phyloP scores from a whole-genome alignment of 2,888 invertebrate genomes.

The Chymomyza caudatula region DNA sequence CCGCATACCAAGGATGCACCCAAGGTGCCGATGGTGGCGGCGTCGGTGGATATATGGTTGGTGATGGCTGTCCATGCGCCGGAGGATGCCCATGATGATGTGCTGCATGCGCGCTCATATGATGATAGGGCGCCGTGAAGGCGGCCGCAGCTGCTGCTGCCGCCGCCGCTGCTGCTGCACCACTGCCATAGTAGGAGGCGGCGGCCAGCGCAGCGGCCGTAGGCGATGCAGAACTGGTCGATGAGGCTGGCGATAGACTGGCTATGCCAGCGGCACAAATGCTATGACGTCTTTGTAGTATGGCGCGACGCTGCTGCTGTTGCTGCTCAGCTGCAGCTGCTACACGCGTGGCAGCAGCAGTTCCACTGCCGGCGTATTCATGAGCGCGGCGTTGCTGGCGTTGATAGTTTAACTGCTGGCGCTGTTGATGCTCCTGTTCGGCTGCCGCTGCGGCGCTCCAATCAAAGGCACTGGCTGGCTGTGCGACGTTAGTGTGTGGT shows the following conservation, averaged over 20 bases:
- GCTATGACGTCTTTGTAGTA: slow-evolving; percentile 50
- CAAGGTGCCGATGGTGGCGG: slow-evolving; percentile 78
- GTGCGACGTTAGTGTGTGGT: slow-evolving; percentile 22
- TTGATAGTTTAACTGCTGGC: slow-evolving; percentile 4
- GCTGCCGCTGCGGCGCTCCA: background rate
- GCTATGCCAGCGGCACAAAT: slow-evolving; percentile 53
- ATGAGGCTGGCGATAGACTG: slow-evolving; percentile 50
- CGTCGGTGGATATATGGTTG: slow-evolving; percentile 79
- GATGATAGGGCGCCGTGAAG: slow-evolving; percentile 63
- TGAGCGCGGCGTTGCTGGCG: slow-evolving; percentile 2
- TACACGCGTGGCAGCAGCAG: slow-evolving; percentile 29
- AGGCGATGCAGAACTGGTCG: slow-evolving; percentile 39
- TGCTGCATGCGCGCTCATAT: slow-evolving; percentile 39
- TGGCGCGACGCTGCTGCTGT: slow-evolving; percentile 32
- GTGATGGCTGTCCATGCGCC: slow-evolving; percentile 77
- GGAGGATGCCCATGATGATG: slow-evolving; percentile 49
- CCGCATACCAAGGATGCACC: slow-evolving; percentile 78
- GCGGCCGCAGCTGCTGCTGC: slow-evolving; percentile 48
- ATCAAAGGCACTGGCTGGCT: slow-evolving; percentile 56
- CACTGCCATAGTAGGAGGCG: slow-evolving; percentile 53
- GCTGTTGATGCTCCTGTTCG: slow-evolving; percentile 27
- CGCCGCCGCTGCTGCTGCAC: slow-evolving; percentile 39
- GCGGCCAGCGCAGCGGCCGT: slow-evolving; percentile 64
- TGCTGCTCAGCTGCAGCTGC: slow-evolving; percentile 31
- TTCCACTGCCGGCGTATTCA: background rate